Evolutionary conservation across 1,140 invertebrate species (phyloP).

Genomic region (Scaptomyza pallida): DNA sequence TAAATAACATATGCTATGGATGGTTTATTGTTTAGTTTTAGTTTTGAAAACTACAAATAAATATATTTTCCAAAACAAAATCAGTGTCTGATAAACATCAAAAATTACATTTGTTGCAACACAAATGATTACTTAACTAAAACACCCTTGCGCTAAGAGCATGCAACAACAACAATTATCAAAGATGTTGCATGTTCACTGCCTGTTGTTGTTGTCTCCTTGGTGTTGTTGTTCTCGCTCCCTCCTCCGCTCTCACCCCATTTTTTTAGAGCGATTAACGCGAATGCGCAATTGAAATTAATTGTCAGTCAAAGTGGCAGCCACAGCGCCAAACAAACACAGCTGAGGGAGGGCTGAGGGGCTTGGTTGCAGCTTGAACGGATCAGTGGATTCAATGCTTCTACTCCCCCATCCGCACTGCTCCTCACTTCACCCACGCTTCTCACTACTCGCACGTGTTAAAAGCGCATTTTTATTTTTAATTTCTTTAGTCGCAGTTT

Average conservation of each 20-base stretch:
- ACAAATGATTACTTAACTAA: not conserved
- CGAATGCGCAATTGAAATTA: slow-evolving; percentile 82
- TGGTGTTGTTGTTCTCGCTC: slow-evolving; percentile 25
- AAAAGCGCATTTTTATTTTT: slow-evolving; percentile 73
- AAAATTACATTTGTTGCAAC: not conserved
- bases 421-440: not conserved
- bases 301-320: slow-evolving; percentile 78
- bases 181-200: slow-evolving; percentile 1
- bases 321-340: slow-evolving; percentile 30
- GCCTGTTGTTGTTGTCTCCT: slow-evolving; percentile 4
- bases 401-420: no score
- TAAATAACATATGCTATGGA: no score
- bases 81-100: not conserved
- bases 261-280: slow-evolving; percentile 75
- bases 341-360: not conserved
- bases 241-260: not conserved
- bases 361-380: slow-evolving; percentile 4
- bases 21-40: no score
- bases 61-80: no score
- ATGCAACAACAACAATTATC: not conserved
- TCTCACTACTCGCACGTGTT: slow-evolving; percentile 61
- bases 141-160: not conserved
- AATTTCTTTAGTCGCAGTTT: slow-evolving; percentile 49
- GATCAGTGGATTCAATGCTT: not conserved
- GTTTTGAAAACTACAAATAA: no score